Conservation (phyloP, 1,140 invertebrate species). For the Mya arenaria region DNA sequence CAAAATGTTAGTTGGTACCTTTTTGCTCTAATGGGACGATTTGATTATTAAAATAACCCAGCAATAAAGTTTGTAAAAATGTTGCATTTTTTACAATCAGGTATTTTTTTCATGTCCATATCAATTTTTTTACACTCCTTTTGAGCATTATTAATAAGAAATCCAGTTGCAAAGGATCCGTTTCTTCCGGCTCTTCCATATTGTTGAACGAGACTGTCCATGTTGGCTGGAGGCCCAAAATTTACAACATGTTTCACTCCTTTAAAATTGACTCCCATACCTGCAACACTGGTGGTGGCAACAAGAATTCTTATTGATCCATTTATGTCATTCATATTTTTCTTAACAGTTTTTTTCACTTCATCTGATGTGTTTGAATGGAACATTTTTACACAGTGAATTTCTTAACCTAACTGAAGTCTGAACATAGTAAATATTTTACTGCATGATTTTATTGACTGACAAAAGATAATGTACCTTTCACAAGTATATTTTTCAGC, state of each 20-base stretch:
- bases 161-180: slow-evolving; percentile 17
- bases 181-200: slow-evolving; percentile 53
- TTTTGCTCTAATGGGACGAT: no score
- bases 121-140: neutral
- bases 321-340: slow-evolving; percentile 44
- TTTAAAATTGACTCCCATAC: slow-evolving; percentile 59
- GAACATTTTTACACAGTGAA: slow-evolving; percentile 42
- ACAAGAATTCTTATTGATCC: slow-evolving; percentile 54
- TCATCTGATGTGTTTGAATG: slow-evolving; percentile 51
- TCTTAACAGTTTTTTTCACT: slow-evolving; percentile 50
- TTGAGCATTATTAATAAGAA: slow-evolving; percentile 39
- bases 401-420: neutral
- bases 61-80: no score
- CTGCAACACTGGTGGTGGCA: slow-evolving; percentile 55
- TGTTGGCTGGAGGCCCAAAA: slow-evolving; percentile 47
- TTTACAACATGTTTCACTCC: slow-evolving; percentile 43
- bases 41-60: no score
- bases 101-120: neutral
- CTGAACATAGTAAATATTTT: slow-evolving; percentile 10
- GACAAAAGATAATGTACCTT: slow-evolving; percentile 55
- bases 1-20: no score
- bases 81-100: no score
- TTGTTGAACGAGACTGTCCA: slow-evolving; percentile 58
- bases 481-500: slow-evolving; percentile 14
- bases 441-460: slow-evolving; percentile 33